Conservation (phyloP, 2,888 invertebrate species). For the Lacanobia oleracea region DNA sequence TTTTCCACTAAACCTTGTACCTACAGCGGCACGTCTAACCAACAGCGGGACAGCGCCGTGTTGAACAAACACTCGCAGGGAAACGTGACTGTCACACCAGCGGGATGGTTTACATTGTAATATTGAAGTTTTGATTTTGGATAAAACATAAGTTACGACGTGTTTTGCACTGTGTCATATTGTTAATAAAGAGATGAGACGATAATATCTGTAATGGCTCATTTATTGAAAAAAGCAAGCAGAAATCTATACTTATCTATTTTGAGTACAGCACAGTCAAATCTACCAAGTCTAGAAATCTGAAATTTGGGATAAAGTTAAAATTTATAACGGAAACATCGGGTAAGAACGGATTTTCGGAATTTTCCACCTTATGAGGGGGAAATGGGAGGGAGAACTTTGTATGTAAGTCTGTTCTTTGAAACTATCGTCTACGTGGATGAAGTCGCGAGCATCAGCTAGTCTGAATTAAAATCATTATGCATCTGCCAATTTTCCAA, state of each 20-base stretch:
- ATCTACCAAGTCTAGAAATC: no score
- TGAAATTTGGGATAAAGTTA: no score
- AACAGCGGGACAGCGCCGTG: constrained; percentile 31
- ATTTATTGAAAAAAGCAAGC: not conserved
- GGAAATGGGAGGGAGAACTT: no score
- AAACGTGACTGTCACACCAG: constrained; percentile 42
- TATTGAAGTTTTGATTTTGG: constrained; percentile 22
- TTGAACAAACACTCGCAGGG: constrained; percentile 40
- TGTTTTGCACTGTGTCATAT: not conserved
- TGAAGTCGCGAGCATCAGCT: no score
- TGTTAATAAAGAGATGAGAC: not conserved
- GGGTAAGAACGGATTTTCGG: no score
- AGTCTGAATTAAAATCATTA: not conserved
- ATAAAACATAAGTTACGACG: not conserved
- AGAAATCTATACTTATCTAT: no score
- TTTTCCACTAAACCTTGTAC: constrained; percentile 19
- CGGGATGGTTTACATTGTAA: constrained; percentile 28
- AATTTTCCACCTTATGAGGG: no score
- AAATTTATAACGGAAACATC: no score
- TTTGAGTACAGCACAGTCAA: no score
- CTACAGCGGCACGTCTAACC: constrained; percentile 22
- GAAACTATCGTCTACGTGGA: no score
- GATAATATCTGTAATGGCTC: not conserved
- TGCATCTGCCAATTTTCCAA: not conserved
- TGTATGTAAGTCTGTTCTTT: no score